Conservation (phyloP, 2,888 invertebrate genomes). For the Tortrix viridana region DNA sequence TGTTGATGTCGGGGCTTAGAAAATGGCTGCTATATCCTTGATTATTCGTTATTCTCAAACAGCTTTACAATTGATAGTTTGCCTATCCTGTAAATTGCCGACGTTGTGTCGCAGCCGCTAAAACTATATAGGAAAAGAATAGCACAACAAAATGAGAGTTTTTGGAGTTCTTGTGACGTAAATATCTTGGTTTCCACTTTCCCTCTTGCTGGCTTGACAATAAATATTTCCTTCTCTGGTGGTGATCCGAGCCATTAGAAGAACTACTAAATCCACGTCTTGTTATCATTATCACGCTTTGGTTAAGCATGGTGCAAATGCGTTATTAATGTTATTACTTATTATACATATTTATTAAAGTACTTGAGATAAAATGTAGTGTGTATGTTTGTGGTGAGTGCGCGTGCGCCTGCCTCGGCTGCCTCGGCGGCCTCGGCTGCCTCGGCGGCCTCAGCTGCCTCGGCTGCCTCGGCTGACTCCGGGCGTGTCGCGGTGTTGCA, state of each 20-base stretch:
- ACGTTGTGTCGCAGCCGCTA: slow-evolving; percentile 1
- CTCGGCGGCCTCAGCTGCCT: too few species aligned
- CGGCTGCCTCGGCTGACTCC: too few species aligned
- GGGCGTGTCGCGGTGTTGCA: slow-evolving; percentile 73
- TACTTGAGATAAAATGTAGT: too few species aligned
- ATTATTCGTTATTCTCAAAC: background rate
- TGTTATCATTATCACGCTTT: too few species aligned
- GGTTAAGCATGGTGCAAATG: too few species aligned
- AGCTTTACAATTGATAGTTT: background rate
- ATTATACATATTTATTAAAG: too few species aligned
- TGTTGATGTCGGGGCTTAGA: background rate
- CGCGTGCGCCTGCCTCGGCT: too few species aligned
- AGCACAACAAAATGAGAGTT: background rate
- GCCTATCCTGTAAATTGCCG: background rate
- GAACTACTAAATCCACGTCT: too few species aligned
- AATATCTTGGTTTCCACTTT: background rate
- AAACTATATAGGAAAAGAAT: background rate
- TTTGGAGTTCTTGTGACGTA: background rate
- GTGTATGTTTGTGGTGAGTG: too few species aligned
- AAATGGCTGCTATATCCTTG: background rate
- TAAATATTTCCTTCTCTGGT: background rate
- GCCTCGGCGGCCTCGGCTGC: too few species aligned
- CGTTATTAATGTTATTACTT: too few species aligned
- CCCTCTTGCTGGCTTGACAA: background rate
- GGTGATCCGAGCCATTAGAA: background rate